Conservation (phyloP, 2,113 vertebrate species). For the Agapornis roseicollis region DNA sequence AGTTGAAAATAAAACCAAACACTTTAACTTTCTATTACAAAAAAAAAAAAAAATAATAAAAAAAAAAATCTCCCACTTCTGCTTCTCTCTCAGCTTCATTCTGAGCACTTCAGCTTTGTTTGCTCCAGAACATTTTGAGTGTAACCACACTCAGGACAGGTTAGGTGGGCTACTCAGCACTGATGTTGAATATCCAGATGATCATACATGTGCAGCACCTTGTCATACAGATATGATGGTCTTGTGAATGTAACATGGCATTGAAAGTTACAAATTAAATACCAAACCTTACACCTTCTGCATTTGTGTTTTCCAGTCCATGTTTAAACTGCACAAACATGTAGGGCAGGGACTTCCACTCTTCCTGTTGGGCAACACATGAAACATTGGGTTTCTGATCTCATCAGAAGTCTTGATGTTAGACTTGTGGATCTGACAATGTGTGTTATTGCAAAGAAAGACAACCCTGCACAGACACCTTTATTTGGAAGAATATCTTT, state of each 20-base stretch:
- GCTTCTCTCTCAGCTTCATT: background rate
- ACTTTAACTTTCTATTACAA: background rate
- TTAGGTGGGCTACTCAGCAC: background rate
- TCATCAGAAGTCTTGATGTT: background rate
- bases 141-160: accelerated
- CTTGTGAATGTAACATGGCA: background rate
- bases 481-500: background rate
- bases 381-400: background rate
- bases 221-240: background rate
- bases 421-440: background rate
- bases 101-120: background rate
- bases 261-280: background rate
- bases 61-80: background rate
- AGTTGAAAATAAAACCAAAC: background rate
- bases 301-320: background rate
- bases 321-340: background rate
- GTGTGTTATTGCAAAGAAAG: background rate
- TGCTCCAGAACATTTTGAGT: background rate
- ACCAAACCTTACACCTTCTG: background rate
- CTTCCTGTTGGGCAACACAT: background rate
- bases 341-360: background rate
- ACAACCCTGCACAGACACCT: background rate
- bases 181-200: background rate
- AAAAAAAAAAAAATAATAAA: background rate
- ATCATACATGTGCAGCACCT: background rate